Conservation (phyloP, 1,140 invertebrate genomes). For the Spodoptera litura region DNA sequence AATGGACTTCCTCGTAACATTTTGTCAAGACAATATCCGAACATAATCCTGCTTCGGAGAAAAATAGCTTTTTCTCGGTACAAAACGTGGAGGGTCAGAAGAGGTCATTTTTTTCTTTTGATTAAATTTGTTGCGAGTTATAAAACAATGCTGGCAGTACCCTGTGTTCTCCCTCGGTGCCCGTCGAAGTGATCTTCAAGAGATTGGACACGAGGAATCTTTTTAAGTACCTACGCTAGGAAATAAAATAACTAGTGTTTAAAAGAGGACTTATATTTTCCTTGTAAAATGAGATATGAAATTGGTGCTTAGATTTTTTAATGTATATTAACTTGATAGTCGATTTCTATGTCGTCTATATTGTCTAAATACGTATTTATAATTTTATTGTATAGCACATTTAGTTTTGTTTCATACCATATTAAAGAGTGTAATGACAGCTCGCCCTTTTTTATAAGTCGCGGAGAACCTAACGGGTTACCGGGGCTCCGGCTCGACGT, state of each 20-base stretch:
- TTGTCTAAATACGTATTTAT: too few species aligned
- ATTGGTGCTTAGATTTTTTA: too few species aligned
- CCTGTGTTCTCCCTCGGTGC: slow-evolving; percentile 14
- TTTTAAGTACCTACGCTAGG: slow-evolving; percentile 2
- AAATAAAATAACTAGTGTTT: slow-evolving; percentile 6
- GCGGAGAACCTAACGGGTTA: too few species aligned
- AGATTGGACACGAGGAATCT: slow-evolving; percentile 32
- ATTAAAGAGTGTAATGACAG: too few species aligned
- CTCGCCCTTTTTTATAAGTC: too few species aligned
- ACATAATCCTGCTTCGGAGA: not conserved
- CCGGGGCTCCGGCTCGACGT: too few species aligned
- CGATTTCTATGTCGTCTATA: too few species aligned
- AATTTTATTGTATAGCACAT: too few species aligned
- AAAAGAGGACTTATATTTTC: not conserved
- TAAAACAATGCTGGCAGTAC: slow-evolving; percentile 22
- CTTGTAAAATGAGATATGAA: too few species aligned
- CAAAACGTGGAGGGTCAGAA: not conserved
- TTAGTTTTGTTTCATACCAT: too few species aligned
- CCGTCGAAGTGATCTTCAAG: slow-evolving; percentile 31
- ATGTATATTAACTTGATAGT: too few species aligned
- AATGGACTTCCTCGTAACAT: too few species aligned
- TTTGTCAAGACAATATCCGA: not conserved
- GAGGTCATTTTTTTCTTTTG: slow-evolving; percentile 28
- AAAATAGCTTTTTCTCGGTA: slow-evolving; percentile 11
- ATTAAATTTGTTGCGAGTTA: slow-evolving; percentile 32